Evolutionary conservation across 2,888 invertebrate genomes (phyloP).

Genomic region (Phanerotoma sp.): DNA sequence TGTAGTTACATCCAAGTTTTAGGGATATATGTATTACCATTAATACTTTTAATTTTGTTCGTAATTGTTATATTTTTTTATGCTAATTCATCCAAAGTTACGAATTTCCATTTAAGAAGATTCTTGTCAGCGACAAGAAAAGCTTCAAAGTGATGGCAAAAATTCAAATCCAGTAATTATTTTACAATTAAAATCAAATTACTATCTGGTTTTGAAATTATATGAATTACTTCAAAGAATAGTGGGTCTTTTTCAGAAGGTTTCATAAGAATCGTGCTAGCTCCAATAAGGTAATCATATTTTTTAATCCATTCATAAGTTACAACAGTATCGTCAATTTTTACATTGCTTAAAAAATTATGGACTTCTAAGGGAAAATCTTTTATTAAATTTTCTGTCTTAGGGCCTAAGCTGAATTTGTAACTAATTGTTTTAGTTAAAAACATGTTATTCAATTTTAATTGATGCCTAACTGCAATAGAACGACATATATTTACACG

Average conservation of each 20-base stretch:
- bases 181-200: not conserved
- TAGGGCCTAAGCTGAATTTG: conserved; percentile 3
- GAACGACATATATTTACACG: conserved; percentile 4
- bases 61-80: not conserved
- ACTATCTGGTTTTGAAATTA: not conserved
- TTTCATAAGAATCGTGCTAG: not conserved
- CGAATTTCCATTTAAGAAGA: not conserved
- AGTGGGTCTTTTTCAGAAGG: not conserved
- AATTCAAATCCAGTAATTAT: not conserved
- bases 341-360: not conserved
- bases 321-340: not conserved
- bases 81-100: not conserved
- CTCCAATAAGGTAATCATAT: not conserved
- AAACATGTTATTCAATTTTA: not conserved
- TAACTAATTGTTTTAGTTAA: not conserved
- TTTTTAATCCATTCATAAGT: not conserved
- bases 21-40: not conserved
- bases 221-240: not conserved
- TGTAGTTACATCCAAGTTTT: conserved; percentile 10
- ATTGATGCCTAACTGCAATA: conserved; percentile 7
- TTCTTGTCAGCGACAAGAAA: not conserved
- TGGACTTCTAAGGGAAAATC: not conserved
- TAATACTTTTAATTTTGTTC: not conserved
- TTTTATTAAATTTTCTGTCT: not conserved
- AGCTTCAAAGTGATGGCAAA: not conserved